phyloP scores from a whole-genome alignment of 2,113 vertebrate genomes.

The Rattus norvegicus region DNA sequence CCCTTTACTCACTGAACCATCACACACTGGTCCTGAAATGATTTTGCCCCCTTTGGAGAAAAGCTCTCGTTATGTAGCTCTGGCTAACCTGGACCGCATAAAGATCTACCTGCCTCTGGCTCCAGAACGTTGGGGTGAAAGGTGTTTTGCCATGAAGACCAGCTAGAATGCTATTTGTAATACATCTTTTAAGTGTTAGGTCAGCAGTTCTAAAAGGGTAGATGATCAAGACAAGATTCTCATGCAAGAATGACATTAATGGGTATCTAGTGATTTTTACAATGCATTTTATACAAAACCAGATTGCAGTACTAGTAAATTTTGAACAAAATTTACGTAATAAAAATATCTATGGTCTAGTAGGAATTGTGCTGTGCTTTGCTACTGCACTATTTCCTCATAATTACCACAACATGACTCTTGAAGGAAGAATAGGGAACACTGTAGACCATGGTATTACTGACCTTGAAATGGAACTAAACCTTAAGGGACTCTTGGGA shows the following conservation, averaged over 20 bases:
- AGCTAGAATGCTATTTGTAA: neutral
- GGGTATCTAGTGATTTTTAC: conserved; percentile 38
- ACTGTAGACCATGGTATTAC: neutral
- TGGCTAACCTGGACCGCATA: neutral
- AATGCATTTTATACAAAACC: conserved; percentile 55
- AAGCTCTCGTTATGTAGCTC: neutral
- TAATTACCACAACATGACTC: conserved; percentile 7
- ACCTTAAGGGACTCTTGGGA: neutral
- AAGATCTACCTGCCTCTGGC: neutral
- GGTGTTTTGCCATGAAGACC: neutral
- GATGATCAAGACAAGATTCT: conserved; percentile 40
- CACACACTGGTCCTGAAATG: neutral
- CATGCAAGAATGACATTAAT: neutral
- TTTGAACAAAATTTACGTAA: conserved; percentile 64
- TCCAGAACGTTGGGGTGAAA: neutral
- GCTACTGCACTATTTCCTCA: conserved; percentile 18
- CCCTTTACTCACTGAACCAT: neutral
- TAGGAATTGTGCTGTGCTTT: conserved; percentile 11
- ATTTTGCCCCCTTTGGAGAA: neutral
- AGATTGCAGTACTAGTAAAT: conserved; percentile 66
- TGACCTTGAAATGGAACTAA: conserved; percentile 38
- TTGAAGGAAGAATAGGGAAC: neutral
- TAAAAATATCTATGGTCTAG: conserved; percentile 62
- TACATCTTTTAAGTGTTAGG: neutral
- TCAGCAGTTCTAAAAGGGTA: conserved; percentile 53